Base-by-base conservation (phyloP, 2,888 invertebrate species). In the Geophilus truncorum region DNA sequence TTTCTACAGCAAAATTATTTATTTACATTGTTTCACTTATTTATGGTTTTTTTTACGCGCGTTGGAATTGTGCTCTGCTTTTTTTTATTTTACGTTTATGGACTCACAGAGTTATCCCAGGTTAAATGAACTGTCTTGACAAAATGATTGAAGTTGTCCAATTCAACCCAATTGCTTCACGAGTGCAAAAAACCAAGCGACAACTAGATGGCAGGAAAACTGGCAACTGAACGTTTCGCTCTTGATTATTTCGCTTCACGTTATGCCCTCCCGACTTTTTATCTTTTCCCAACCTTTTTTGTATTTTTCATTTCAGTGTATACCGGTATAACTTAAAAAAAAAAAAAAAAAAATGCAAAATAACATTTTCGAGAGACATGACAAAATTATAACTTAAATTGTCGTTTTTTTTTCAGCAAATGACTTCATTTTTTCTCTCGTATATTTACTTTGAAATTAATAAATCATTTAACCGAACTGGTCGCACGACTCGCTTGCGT, bases 91-190 rank as follows among this genome's bases (percentile, higher is more conserved):
- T 32, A 9, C 32, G 32, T 32, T 32, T 32, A n/a, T n/a, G n/a
- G n/a, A n/a, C n/a, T n/a, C n/a, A n/a, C n/a, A n/a, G n/a, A n/a
- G n/a, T n/a, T n/a, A n/a, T n/a, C n/a, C n/a, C n/a, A n/a, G n/a
- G 70, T 70, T 70, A 70, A 25, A 70, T 7, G 70, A 70, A 70
- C 70, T 70, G 70, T 12, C 70, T 7, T 15, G 70, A 70, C 70
- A 70, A 70, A 70, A 70, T 70, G 70, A 70, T 70, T 23, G 70
- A 70, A 70, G 70, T 70, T 9, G 28, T 70, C 28, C 70, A 70
- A 28, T 25, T 28, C 70, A 25, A 70, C 12, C 9, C 25, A 70
- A 70, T 70, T 70, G 70, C 70, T 70, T 70, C 28, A 28, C 70
- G 70, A 70, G 70, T 25, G 70, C 70, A 23, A 70, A 40, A 62